Percentiles rank a stretch among this genome's conserved stretches.
phyloP scores from a whole-genome alignment of 2,113 vertebrate genomes.

The Epinephelus fuscoguttatus region DNA sequence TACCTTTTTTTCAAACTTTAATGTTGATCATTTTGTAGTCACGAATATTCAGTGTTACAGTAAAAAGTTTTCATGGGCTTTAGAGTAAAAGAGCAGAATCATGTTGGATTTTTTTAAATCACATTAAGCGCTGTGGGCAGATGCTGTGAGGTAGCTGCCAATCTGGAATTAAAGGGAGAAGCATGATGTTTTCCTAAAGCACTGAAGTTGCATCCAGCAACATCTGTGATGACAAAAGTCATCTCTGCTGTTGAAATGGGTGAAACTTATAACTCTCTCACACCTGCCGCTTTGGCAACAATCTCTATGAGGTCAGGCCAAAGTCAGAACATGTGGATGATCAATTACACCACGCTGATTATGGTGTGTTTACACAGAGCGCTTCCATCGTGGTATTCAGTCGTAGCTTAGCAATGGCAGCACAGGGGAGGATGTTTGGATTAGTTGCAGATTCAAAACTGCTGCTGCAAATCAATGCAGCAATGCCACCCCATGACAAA shows the following conservation, averaged over 20 bases:
- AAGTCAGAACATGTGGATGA: constrained; percentile 3
- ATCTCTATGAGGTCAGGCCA: background rate
- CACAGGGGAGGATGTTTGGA: constrained; percentile 5
- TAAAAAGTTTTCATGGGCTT: background rate
- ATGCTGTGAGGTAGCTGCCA: constrained; percentile 26
- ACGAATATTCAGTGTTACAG: constrained; percentile 3
- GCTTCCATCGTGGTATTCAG: constrained; percentile 3
- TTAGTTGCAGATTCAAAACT: constrained; percentile 26
- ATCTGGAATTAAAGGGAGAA: constrained; percentile 4
- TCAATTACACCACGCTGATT: constrained; percentile 5
- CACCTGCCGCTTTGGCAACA: constrained; percentile 10
- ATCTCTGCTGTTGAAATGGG: constrained; percentile 9
- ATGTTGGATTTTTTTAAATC: background rate
- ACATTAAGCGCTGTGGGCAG: background rate
- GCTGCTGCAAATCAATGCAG: constrained; percentile 19
- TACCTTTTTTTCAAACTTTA: background rate
- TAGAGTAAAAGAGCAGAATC: background rate
- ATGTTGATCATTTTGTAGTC: background rate
- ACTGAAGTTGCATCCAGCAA: constrained; percentile 2
- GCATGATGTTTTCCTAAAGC: background rate
- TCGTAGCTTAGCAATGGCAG: constrained; percentile 3
- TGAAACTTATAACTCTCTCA: background rate
- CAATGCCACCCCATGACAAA: background rate
- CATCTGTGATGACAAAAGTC: background rate
- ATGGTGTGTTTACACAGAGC: background rate